Evolutionary conservation across 2,888 invertebrate genomes (phyloP), one percentile per base, ranked within the genome.

Genomic region (Loripinus fragilis): DNA sequence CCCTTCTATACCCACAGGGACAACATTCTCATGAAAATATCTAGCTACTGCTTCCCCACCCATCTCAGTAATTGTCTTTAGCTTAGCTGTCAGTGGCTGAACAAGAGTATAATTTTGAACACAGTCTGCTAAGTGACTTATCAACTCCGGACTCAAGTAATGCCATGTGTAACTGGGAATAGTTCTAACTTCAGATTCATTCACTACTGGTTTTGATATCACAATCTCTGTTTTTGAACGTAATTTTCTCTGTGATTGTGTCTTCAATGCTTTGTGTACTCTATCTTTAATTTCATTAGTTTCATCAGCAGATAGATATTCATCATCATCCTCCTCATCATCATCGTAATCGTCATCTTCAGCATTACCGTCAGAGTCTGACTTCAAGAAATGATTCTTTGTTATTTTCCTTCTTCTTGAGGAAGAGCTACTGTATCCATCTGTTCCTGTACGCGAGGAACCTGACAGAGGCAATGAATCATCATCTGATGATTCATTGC

Each of bases 11-110:
- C 89, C 88, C n/a, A 89, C 86, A 52, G 86, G 86, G 0, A 87
- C 87, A 28, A 86, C 82, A 38, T 86, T 86, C 8, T 69, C 76
- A 71, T 86, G 86, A 71, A 93, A 93, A 76, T 87, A 91, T 50
- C 89, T 86, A 2, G 88, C 83, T n/a, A 93, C 77, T 55, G 90
- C 89, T 17, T 88, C 85, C 0, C 92, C 92, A 50, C 76, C 82
- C 90, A 92, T 91, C 33, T 86, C 78, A 10, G 86, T 82, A 28
- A 93, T 70, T 12, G 86, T 74, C 38, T 85, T 85, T 42, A 93
- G 78, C 28, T 87, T 88, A 1, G 86, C 72, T 0, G 92, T 87
- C n/a, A 92, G 72, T 28, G 88, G 83, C 42, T 86, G 85, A 7
- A 90, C 74, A 17, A 92, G 83, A 17, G 80, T 71, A 52, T 88